Conservation (phyloP, 2,797 vertebrate genomes). For the Malacoraja senta region DNA sequence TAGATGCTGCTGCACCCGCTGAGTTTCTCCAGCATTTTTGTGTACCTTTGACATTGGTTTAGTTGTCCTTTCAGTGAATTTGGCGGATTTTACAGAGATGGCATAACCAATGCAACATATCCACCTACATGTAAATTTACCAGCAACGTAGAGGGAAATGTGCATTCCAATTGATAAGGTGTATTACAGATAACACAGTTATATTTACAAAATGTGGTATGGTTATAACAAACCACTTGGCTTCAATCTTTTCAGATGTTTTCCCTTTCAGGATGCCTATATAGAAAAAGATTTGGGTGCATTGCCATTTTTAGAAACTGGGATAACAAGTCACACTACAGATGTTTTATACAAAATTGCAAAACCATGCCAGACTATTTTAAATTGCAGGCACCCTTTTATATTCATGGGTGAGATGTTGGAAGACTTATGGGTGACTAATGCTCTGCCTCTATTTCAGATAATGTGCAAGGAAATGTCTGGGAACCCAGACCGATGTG, state of each 20-base stretch:
- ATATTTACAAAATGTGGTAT: neutral
- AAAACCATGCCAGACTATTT: neutral
- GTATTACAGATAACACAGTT: neutral
- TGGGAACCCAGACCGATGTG: too few species aligned
- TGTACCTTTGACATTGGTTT: too few species aligned
- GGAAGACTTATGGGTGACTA: too few species aligned
- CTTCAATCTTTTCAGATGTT: neutral
- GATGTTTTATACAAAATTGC: neutral
- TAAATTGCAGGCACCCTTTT: neutral
- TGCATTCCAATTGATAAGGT: neutral
- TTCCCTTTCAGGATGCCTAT: neutral
- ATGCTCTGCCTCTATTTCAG: too few species aligned
- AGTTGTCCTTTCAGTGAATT: too few species aligned
- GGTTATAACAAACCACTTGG: neutral
- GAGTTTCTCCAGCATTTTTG: too few species aligned
- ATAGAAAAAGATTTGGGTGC: neutral
- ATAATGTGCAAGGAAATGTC: too few species aligned
- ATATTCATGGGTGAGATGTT: too few species aligned
- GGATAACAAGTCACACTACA: neutral
- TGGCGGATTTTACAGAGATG: too few species aligned
- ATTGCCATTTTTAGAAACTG: neutral
- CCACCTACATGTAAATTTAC: neutral
- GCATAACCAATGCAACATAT: too few species aligned
- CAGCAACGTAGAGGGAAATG: neutral
- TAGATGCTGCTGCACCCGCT: too few species aligned